Base-by-base conservation (phyloP, 2,797 vertebrate genomes). In the Dendrocincla tyrannina region DNA sequence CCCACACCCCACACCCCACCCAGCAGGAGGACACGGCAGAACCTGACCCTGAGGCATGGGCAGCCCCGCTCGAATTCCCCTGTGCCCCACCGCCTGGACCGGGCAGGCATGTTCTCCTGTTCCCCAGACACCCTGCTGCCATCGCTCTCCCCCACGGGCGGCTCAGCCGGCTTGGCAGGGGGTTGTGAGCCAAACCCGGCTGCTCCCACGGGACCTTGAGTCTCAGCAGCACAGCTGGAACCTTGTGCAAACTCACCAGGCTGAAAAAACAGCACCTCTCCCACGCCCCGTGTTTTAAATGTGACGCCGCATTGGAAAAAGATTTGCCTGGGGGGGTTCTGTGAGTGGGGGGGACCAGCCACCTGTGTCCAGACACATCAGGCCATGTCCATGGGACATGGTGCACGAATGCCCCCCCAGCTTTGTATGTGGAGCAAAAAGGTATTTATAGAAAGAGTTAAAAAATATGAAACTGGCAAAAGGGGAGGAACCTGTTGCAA, bases 351-450 rank as follows among this genome's bases (percentile, higher is more conserved):
- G 52, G 3, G 53, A 22, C 13, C 12, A 4, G 66, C 28, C 5
- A 2, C n/a, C 42, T 13, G 52, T 5, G 23, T 23, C 55, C 4
- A 3, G 50, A 33, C 4, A 16, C 1, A n/a, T 32, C 27, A 50
- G 49, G 41, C 18, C 10, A 1, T 2, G 1, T 19, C 16, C 1
- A 3, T 14, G 41, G 46, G 73, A 27, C 35, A n/a, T 3, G 2
- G 53, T 27, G 28, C 5, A 22, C 39, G 22, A 74, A 50, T 3
- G 3, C 25, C 3, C 0, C 6, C 12, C 19, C 1, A 2, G 37
- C 17, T 52, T 53, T 23, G 55, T 16, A 13, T 44, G 56, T 5
- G 25, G 49, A 1, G 12, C 18, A 44, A 67, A 70, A 81, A 37
- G 32, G 13, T 13, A 4, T 55, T 87, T 74, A 10, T 30, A 22